These are phyloP conservation scores for Candidula unifasciata DNA, from an alignment of 2,888 invertebrate species.

Conservation along the genomic window DNA sequence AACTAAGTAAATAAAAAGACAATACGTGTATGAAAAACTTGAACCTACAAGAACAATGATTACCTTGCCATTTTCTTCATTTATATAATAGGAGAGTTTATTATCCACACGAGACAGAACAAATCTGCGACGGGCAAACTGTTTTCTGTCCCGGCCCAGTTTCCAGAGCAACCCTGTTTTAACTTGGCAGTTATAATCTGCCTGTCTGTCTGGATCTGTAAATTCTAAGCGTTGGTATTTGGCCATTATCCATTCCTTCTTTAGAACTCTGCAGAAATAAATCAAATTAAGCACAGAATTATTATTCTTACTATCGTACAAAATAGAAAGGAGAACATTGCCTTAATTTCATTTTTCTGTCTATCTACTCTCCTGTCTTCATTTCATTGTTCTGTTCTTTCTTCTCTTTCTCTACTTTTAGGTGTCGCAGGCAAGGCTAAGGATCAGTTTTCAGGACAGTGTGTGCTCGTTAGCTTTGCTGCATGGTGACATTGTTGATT, in stretches of 20 bases:
- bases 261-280: slow-evolving; percentile 84
- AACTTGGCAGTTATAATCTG: slow-evolving; percentile 82
- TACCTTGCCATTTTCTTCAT: slow-evolving; percentile 74
- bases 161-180: slow-evolving; percentile 94
- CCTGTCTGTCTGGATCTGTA: slow-evolving; percentile 87
- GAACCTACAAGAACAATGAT: background rate
- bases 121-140: slow-evolving; percentile 90
- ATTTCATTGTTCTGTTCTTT: too few species aligned
- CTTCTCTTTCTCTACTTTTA: too few species aligned
- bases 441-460: too few species aligned
- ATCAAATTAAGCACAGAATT: too few species aligned
- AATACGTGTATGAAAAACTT: background rate
- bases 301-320: too few species aligned
- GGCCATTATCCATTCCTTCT: slow-evolving; percentile 93
- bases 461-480: too few species aligned
- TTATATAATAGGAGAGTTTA: slow-evolving; percentile 84
- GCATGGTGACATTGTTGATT: too few species aligned
- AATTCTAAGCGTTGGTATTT: slow-evolving; percentile 94
- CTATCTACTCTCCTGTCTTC: too few species aligned
- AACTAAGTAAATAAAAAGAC: background rate
- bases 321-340: too few species aligned
- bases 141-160: slow-evolving; percentile 90
- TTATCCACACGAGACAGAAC: slow-evolving; percentile 88
- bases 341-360: too few species aligned
- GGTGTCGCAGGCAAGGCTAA: too few species aligned